Conservation (phyloP, 2,888 invertebrate genomes). For the Melolontha melolontha region DNA sequence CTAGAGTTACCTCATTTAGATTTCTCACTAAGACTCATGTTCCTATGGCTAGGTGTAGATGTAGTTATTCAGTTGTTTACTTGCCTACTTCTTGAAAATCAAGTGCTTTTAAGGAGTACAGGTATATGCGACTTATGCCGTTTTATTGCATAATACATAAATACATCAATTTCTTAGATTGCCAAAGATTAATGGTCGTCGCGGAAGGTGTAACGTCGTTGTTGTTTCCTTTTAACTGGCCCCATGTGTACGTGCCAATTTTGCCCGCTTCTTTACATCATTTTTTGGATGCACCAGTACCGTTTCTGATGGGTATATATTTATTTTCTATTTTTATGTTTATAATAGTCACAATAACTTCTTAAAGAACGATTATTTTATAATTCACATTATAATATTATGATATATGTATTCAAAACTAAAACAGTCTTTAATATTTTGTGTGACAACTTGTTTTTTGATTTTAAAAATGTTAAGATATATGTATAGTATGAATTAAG, state of each 20-base stretch:
- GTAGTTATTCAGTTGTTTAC: conserved; percentile 93
- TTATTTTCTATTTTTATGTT: not conserved
- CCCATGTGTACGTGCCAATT: conserved; percentile 99
- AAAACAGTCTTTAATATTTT: too few relatives aligned
- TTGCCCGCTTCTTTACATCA: conserved; percentile 94
- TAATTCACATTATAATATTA: too few relatives aligned
- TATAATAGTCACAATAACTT: not conserved
- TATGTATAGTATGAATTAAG: too few relatives aligned
- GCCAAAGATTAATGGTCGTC: conserved; percentile 95
- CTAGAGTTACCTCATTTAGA: conserved; percentile 95
- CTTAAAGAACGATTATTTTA: not conserved
- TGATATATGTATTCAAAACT: too few relatives aligned
- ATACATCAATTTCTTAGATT: conserved; percentile 73
- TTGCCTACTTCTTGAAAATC: conserved; percentile 95
- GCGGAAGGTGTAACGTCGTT: conserved; percentile 93
- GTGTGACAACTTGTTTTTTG: too few relatives aligned
- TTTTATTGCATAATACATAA: conserved; percentile 13
- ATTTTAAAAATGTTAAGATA: too few relatives aligned
- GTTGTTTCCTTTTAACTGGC: conserved; percentile 96
- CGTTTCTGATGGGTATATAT: conserved; percentile 94
- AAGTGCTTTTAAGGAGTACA: conserved; percentile 92
- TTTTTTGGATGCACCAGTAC: conserved; percentile 98
- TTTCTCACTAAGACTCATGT: conserved; percentile 89
- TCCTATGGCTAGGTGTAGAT: conserved; percentile 90
- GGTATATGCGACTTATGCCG: conserved; percentile 69